Evolutionary conservation across 2,888 invertebrate genomes (phyloP), one percentile per base, ranked within the genome.

Genomic region (Chalcosyrphus nemorum): DNA sequence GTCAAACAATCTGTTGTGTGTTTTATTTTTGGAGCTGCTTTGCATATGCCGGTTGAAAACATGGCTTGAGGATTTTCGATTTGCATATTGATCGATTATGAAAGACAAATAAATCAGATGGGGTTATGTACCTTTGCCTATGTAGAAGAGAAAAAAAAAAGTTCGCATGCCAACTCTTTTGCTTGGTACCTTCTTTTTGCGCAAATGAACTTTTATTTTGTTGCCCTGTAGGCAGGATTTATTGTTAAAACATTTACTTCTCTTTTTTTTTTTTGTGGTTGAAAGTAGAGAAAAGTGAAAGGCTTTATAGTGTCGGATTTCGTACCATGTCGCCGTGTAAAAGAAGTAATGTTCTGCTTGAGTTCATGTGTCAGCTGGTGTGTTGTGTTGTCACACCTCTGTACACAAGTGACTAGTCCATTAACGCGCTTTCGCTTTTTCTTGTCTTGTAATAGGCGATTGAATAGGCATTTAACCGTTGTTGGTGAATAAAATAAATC

Each of bases 341-440:
- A 70, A 35, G 43, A 57, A 63, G 61, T 50, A 66, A 65, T 76
- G 76, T 82, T 82, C 77, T 82, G 81, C 77, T 72, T 61, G 77
- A 77, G 72, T 82, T 82, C 77, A 66, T 65, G 66, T 82, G 81
- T 82, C 81, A 77, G 66, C 61, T 47, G 81, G 59, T 66, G n/a
- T n/a, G n/a, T n/a, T n/a, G n/a, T n/a, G 52, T 77, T 77, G 81
- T 82, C 77, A 82, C 81, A 82, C 77, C 71, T 77, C 66, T 77
- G 65, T 66, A 24, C 72, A 76, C 52, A 57, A n/a, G 63, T 71
- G 29, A 76, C 57, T 27, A 50, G 45, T 65, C 76, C 24, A 70
- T 81, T 50, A 81, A 59, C 35, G 66, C 81, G 66, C 81, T 81
- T 81, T 81, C 81, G 81, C 59, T 76, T 81, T 75, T 56, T n/a